Evolutionary conservation across 2,113 vertebrate genomes (phyloP), one percentile per base, ranked within the genome.

Genomic region (Riparia riparia): DNA sequence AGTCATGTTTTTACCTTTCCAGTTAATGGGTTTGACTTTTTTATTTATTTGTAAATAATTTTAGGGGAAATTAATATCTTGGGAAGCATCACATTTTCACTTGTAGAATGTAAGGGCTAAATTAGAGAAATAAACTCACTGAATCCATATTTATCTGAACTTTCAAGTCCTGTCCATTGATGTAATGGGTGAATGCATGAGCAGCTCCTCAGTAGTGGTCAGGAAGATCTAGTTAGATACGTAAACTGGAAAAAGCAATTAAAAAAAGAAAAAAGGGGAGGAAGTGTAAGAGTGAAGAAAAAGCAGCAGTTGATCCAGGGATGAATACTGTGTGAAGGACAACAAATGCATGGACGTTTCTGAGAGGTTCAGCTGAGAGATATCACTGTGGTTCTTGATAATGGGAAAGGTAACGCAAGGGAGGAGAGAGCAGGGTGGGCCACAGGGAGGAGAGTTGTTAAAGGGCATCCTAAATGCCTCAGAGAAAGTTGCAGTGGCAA

Each of bases 221-320:
- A 34, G 76, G 71, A 72, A 26, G 44, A 63, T 77, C 14, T 44
- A 56, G 11, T 39, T 79, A 37, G 44, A 54, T 56, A 44, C 31
- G 53, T 49, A 47, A 72, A 14, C 7, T n/a, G 12, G 37, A 86
- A 83, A 86, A 86, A 68, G 1, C 28, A 53, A 39, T 6, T 10
- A 7, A 15, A 32, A 53, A 21, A 58, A 41, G 7, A 14, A 7
- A 6, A 10, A 12, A 3, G 3, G 2, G 6, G 1, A 29, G 31
- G 9, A 70, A 9, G 12, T 16, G 6, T 28, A 68, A 16, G 7
- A 76, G 22, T 71, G 18, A 56, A 31, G 32, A 68, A 88, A 15
- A 89, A 81, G 51, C 14, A 86, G 11, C 41, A 72, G 47, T 28
- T 57, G 64, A 57, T 70, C 19, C 12, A 66, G 39, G 18, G 26